phyloP scores from a whole-genome alignment of 2,797 vertebrate genomes.

The Xenentodon cancila region DNA sequence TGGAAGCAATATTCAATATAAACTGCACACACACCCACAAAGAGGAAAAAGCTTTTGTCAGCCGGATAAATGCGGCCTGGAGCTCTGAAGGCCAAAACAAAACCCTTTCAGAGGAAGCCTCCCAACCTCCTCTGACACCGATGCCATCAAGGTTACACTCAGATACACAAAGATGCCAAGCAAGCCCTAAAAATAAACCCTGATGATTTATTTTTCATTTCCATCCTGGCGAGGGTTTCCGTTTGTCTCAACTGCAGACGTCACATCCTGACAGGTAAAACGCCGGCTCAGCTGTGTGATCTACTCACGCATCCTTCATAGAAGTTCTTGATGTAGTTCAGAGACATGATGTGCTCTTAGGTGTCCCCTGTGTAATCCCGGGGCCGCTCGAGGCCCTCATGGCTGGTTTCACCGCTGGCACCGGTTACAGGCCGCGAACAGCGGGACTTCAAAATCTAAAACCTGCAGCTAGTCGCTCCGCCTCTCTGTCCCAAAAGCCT shows the following conservation, averaged over 20 bases:
- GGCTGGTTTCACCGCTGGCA: constrained; percentile 65
- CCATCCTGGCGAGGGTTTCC: too few species aligned
- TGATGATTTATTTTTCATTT: background rate
- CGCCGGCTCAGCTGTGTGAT: background rate
- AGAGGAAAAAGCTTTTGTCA: constrained; percentile 50
- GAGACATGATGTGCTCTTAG: constrained; percentile 80
- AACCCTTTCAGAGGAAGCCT: constrained; percentile 38
- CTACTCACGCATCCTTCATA: constrained; percentile 89
- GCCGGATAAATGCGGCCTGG: constrained; percentile 43
- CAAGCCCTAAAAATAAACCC: too few species aligned
- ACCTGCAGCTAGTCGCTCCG: constrained; percentile 21
- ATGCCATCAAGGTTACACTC: too few species aligned
- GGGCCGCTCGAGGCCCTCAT: constrained; percentile 67
- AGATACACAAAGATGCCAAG: too few species aligned
- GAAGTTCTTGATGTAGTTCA: constrained; percentile 91
- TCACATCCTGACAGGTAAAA: too few species aligned
- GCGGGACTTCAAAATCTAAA: constrained; percentile 21
- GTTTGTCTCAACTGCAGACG: too few species aligned
- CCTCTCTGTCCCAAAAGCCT: constrained; percentile 74
- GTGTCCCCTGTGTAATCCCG: constrained; percentile 50
- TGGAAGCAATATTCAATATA: too few species aligned
- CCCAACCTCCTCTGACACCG: background rate
- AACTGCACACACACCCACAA: too few species aligned
- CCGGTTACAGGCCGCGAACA: constrained; percentile 55
- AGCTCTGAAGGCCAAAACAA: constrained; percentile 36